These are phyloP conservation scores for Zaprionus lineosus DNA, from an alignment of 2,888 invertebrate species.

Conservation along the genomic window DNA sequence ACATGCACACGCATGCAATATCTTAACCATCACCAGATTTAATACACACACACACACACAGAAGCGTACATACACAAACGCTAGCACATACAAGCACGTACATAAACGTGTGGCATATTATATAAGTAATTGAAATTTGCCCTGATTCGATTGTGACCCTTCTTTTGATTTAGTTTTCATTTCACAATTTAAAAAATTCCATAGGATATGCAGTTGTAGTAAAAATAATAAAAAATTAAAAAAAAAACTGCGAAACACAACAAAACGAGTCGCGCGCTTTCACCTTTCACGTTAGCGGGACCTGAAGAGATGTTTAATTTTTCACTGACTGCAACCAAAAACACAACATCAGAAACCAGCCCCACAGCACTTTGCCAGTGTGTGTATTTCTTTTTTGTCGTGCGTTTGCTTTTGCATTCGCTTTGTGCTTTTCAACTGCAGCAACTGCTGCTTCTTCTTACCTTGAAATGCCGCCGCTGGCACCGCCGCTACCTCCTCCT, in stretches of 20 bases:
- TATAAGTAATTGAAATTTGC: constrained; percentile 76
- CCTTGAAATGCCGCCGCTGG: constrained; percentile 77
- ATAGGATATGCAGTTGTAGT: constrained; percentile 8
- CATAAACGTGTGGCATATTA: constrained; percentile 51
- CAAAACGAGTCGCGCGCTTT: constrained; percentile 46
- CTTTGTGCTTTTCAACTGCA: constrained; percentile 50
- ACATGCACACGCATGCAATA: constrained; percentile 1
- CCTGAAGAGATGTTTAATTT: constrained; percentile 19
- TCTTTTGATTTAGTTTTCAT: constrained; percentile 26
- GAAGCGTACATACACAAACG: constrained; percentile 17
- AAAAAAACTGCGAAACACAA: constrained; percentile 13
- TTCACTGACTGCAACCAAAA: constrained; percentile 33
- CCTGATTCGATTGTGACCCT: constrained; percentile 48
- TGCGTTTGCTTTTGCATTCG: constrained; percentile 55
- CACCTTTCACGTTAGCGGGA: constrained; percentile 47
- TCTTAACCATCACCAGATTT: constrained; percentile 8
- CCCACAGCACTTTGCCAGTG: constrained; percentile 19
- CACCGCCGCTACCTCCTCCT: constrained; percentile 59
- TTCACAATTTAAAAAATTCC: constrained; percentile 29
- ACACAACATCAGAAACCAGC: constrained; percentile 22
- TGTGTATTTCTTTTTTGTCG: constrained; percentile 43
- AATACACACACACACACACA: constrained; percentile 14
- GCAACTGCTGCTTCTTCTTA: constrained; percentile 69
- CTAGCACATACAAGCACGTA: constrained; percentile 11
- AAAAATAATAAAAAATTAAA: constrained; percentile 6